These are phyloP conservation scores for Podotricha telesiphe DNA, from an alignment of 2,888 invertebrate genomes.

Conservation along the genomic window DNA sequence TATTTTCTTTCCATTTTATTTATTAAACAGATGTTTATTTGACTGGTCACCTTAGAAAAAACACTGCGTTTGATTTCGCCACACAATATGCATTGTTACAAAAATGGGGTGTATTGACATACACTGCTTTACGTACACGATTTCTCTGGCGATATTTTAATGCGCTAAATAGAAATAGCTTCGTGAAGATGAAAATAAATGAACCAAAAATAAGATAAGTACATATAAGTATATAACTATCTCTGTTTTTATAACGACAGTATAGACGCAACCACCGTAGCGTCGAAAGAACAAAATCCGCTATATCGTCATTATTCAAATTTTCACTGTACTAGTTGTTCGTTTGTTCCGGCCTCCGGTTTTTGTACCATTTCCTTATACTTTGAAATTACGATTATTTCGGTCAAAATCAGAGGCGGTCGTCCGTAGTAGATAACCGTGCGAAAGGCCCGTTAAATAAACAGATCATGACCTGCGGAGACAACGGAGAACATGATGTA, in stretches of 20 bases:
- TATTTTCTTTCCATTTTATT: no score
- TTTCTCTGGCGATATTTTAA: no score
- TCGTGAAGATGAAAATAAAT: no score
- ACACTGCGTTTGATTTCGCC: no score
- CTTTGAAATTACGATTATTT: constrained; percentile 81
- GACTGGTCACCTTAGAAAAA: no score
- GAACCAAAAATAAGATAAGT: constrained; percentile 10
- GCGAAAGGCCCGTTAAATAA: constrained; percentile 77
- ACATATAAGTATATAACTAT: constrained; percentile 14
- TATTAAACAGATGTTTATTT: no score
- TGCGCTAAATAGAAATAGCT: no score
- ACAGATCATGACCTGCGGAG: constrained; percentile 48
- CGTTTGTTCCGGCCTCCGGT: constrained; percentile 80
- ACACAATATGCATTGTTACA: no score
- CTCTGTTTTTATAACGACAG: constrained; percentile 52
- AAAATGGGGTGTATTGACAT: no score
- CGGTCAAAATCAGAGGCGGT: constrained; percentile 76
- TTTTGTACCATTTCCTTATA: constrained; percentile 76
- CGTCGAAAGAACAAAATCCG: constrained; percentile 77
- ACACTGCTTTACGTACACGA: no score
- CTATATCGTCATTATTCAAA: constrained; percentile 82
- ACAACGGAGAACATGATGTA: neutral
- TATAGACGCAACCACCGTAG: constrained; percentile 65
- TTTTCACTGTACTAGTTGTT: constrained; percentile 81
- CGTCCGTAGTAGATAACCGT: constrained; percentile 79